Evolutionary conservation across 2,113 vertebrate species (phyloP).

Genomic region (Shinisaurus crocodilurus): DNA sequence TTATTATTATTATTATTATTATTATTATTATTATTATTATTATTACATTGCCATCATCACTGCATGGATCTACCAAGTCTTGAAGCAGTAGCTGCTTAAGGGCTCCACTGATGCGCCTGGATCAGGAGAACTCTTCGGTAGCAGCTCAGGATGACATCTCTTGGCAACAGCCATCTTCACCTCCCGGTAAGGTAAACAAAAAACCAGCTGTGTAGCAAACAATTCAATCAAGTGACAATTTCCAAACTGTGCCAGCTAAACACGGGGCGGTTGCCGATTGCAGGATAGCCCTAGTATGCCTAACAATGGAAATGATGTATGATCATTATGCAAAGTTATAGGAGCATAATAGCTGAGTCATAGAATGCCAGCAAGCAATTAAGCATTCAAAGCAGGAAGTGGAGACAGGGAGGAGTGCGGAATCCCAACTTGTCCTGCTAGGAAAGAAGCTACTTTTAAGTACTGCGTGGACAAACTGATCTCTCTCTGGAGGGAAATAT

Average conservation of each 20-base stretch:
- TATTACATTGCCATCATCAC: not conserved
- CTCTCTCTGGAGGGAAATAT: not conserved
- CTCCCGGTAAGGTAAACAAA: not conserved
- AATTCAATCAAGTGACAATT: not conserved
- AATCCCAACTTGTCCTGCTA: not conserved
- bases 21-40: no score
- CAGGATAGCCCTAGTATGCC: not conserved
- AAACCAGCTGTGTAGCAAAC: conserved; percentile 20
- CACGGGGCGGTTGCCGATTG: not conserved
- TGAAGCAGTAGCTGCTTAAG: conserved; percentile 27
- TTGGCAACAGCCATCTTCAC: conserved; percentile 11
- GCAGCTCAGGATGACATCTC: conserved; percentile 30
- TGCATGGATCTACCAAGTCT: not conserved
- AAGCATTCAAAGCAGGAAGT: conserved; percentile 8
- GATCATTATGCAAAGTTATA: conserved; percentile 20
- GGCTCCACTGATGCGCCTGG: conserved; percentile 30
- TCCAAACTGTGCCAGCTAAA: not conserved
- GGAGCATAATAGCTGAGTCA: not conserved
- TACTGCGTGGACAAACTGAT: not conserved
- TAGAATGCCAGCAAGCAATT: not conserved
- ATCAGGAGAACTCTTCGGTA: conserved; percentile 12
- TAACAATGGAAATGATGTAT: conserved; percentile 8
- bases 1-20: no score
- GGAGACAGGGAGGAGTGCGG: not conserved
- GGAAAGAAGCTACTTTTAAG: conserved; percentile 5